phyloP scores from a whole-genome alignment of 2,113 vertebrate genomes.

The Synodontis membranacea region DNA sequence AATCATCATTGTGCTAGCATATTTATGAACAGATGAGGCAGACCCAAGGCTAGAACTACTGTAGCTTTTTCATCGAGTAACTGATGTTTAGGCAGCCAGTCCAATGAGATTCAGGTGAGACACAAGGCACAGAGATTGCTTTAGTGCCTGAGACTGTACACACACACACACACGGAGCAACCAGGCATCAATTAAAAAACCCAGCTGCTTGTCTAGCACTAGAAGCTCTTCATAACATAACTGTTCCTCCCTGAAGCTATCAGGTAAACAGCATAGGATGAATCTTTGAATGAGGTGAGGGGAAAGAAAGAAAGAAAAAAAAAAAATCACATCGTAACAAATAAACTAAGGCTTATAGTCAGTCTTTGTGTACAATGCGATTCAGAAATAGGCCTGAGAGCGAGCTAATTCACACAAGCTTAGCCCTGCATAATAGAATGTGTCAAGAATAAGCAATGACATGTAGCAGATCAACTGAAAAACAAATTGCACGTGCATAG shows the following conservation, averaged over 20 bases:
- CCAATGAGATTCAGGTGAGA: conserved; percentile 17
- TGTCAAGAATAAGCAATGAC: conserved; percentile 42
- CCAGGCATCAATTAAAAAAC: conserved; percentile 44
- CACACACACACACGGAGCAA: conserved; percentile 29
- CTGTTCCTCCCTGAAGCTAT: conserved; percentile 34
- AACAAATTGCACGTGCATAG: conserved; percentile 36
- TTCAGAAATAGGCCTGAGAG: conserved; percentile 61
- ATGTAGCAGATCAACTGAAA: conserved; percentile 33
- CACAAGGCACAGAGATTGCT: conserved; percentile 17
- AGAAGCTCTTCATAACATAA: conserved; percentile 21
- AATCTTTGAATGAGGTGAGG: conserved; percentile 28
- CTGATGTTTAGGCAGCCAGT: conserved; percentile 29
- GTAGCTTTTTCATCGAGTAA: conserved; percentile 15
- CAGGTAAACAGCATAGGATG: conserved; percentile 38
- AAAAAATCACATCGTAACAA: conserved; percentile 43
- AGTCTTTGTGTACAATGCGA: conserved; percentile 33
- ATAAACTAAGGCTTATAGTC: conserved; percentile 32
- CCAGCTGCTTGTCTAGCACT: conserved; percentile 41
- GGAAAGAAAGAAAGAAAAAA: not conserved
- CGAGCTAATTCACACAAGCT: conserved; percentile 90
- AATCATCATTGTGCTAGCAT: conserved; percentile 48
- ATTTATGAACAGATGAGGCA: conserved; percentile 43
- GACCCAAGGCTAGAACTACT: conserved; percentile 9
- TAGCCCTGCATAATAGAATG: conserved; percentile 61
- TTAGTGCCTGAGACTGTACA: conserved; percentile 1